phyloP scores from a whole-genome alignment of 1,140 invertebrate genomes.

The Diachasma alloeum region DNA sequence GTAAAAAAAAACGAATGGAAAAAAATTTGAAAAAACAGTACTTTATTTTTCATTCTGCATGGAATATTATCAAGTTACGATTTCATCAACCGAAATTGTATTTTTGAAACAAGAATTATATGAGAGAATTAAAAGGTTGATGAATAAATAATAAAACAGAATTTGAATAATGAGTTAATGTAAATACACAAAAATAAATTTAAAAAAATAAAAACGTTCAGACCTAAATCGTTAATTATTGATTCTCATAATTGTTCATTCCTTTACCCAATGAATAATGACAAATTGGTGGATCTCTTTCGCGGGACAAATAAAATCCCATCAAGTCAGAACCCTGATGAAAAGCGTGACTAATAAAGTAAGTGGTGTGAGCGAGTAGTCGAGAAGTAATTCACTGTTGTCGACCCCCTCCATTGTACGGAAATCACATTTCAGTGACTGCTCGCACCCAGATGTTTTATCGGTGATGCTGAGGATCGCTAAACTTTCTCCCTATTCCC shows the following conservation, averaged over 20 bases:
- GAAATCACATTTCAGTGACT: constrained; percentile 46
- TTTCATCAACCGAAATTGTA: no score
- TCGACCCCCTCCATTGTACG: constrained; percentile 37
- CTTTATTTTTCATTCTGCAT: no score
- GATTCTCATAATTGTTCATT: not conserved
- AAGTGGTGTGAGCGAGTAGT: constrained; percentile 42
- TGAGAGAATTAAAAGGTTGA: no score
- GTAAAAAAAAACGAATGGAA: no score
- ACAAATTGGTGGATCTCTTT: not conserved
- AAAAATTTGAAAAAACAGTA: no score
- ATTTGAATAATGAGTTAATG: no score
- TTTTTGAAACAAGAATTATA: no score
- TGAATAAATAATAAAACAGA: no score
- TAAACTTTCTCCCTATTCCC: not conserved
- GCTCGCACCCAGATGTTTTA: constrained; percentile 17
- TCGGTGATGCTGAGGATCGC: not conserved
- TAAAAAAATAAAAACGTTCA: no score
- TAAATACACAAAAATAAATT: no score
- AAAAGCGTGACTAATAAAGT: constrained; percentile 59
- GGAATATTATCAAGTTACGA: no score
- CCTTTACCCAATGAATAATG: not conserved
- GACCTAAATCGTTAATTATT: not conserved
- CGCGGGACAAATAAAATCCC: constrained; percentile 45
- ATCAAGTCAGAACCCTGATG: constrained; percentile 54
- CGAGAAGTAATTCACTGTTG: constrained; percentile 37